A percentile compares a stretch with the other conserved stretches of the same genome.
Evolutionary conservation across 2,888 invertebrate genomes (phyloP).

Genomic region (Cheilosia impressa): DNA sequence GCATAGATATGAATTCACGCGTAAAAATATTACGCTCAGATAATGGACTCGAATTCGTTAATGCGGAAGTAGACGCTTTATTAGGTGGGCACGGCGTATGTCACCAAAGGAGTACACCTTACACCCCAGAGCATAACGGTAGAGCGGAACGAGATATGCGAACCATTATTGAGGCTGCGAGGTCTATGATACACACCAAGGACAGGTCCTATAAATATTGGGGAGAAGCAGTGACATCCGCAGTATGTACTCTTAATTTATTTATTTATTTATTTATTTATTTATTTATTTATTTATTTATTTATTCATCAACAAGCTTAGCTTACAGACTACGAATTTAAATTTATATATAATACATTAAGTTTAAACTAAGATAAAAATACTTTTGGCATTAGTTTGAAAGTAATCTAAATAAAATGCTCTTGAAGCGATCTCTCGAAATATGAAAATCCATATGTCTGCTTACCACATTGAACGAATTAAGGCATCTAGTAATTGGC

Average conservation of each 20-base stretch:
- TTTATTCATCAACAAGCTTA: too few species aligned
- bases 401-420: too few species aligned
- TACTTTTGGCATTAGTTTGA: too few species aligned
- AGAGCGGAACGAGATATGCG: constrained; percentile 79
- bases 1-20: neutral
- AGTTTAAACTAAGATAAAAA: too few species aligned
- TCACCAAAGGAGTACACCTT: constrained; percentile 76
- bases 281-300: too few species aligned
- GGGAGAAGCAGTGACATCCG: constrained; percentile 73
- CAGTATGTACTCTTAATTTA: constrained; percentile 25
- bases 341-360: too few species aligned
- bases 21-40: constrained; percentile 16
- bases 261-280: too few species aligned
- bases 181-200: constrained; percentile 67
- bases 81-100: constrained; percentile 52
- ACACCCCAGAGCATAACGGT: constrained; percentile 81
- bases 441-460: too few species aligned
- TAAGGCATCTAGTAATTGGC: too few species aligned
- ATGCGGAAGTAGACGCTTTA: constrained; percentile 4
- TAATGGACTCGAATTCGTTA: constrained; percentile 34
- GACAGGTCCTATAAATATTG: constrained; percentile 77
- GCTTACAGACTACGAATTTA: too few species aligned
- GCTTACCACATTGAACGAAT: too few species aligned
- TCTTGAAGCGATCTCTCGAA: too few species aligned
- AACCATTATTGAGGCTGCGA: constrained; percentile 78